These are phyloP conservation scores for Nothura maculosa DNA, from an alignment of 2,797 vertebrate species.

Conservation along the genomic window DNA sequence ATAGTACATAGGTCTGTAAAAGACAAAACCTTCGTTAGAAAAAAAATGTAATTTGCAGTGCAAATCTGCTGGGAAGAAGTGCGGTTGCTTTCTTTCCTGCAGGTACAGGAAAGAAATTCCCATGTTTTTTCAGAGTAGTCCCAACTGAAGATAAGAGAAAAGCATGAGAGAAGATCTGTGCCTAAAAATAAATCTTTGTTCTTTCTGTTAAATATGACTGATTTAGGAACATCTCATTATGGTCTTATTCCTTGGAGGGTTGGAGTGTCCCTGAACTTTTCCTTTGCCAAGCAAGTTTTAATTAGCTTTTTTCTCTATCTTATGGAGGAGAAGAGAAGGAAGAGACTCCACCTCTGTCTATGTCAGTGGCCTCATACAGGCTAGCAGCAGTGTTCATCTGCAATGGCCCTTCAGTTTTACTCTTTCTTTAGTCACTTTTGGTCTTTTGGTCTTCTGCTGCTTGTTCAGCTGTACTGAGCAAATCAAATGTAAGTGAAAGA, in stretches of 20 bases:
- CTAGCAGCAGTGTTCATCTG: neutral
- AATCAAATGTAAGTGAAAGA: neutral
- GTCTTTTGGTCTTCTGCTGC: neutral
- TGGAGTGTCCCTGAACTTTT: neutral
- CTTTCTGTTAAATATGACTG: neutral
- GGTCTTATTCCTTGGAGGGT: neutral
- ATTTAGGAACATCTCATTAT: neutral
- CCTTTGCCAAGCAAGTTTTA: neutral
- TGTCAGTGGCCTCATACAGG: neutral
- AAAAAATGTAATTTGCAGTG: too few species aligned
- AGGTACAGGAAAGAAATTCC: neutral
- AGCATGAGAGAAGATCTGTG: neutral
- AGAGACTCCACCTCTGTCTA: neutral
- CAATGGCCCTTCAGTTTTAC: neutral
- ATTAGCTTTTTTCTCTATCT: neutral
- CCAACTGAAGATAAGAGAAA: neutral
- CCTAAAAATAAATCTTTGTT: neutral
- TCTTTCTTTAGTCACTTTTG: neutral
- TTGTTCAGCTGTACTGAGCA: neutral
- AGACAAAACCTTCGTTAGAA: neutral
- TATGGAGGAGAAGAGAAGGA: neutral
- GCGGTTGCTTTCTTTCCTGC: too few species aligned
- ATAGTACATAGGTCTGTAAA: neutral
- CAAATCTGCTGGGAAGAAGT: neutral
- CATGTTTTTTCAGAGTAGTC: neutral